A percentile compares a stretch with the other conserved stretches of the same genome.
These are phyloP conservation scores for Nymphalis polychloros DNA, from an alignment of 2,888 invertebrate species.

Conservation along the genomic window DNA sequence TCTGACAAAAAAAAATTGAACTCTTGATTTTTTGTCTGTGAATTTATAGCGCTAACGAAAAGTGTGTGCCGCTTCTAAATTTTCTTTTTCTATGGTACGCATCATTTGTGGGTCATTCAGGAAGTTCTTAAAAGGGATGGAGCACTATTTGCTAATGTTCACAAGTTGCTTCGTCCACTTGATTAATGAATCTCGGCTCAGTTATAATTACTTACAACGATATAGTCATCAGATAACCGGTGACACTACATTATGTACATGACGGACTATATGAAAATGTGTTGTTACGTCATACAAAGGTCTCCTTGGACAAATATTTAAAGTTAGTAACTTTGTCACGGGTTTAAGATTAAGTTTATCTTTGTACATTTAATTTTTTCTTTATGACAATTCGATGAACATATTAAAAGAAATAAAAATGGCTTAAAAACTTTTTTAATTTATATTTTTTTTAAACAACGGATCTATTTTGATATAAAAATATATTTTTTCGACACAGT, in stretches of 20 bases:
- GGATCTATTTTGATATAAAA: too few species aligned
- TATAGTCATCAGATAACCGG: neutral
- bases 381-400: too few species aligned
- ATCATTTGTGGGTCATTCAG: neutral
- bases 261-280: neutral
- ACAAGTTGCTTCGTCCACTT: slow-evolving; percentile 24
- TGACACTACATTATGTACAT: neutral
- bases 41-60: neutral
- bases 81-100: neutral
- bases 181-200: slow-evolving; percentile 31
- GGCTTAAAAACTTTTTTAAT: too few species aligned
- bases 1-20: too few species aligned
- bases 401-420: too few species aligned
- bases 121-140: slow-evolving; percentile 19
- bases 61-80: neutral
- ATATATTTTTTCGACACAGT: too few species aligned
- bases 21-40: too few species aligned
- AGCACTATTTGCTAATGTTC: slow-evolving; percentile 27
- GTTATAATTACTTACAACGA: slow-evolving; percentile 7
- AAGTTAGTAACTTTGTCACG: too few species aligned
- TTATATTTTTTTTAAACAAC: too few species aligned
- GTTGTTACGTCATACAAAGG: neutral
- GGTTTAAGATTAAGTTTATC: too few species aligned
- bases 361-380: too few species aligned
- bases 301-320: neutral